Evolutionary conservation across 2,888 invertebrate genomes (phyloP), one percentile per base, ranked within the genome.

Genomic region (Drosophila acutilabella): DNA sequence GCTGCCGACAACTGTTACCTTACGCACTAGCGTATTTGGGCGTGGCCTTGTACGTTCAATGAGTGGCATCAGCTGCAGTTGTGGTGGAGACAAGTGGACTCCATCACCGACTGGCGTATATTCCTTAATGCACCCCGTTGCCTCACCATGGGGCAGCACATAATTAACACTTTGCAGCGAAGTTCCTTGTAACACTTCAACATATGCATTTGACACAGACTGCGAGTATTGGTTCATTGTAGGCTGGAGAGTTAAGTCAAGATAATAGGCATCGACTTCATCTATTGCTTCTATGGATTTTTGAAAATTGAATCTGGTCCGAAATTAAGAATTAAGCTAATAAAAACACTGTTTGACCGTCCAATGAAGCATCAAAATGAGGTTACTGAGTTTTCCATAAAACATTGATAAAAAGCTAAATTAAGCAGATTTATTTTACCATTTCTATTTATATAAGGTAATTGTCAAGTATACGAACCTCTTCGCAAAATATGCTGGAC

Each of bases 1-100:
- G 58, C 66, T 66, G 48, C 74, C 74, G 10, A 72, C 50, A 14
- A 74, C 62, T 4, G 78, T 53, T 7, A 74, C 78, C 52, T 78
- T 74, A 7, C 62, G 74, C 38, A 74, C 73, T 23, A 65, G 44
- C n/a, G 26, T 13, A 5, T 65, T 53, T 14, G 67, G 41, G n/a
- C 62, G 66, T 40, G 58, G 40, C 1, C 58, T 45, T 1, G 18
- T 45, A 8, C 45, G 48, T 7, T 67, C 67, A 0, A 56, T 11
- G 10, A 47, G 10, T 1, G 78, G 62, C 56, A 77, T 20, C 16
- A 64, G 13, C 4, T 20, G 5, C 3, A 58, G 36, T 4, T 36
- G 16, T 1, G 42, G 45, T 11, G 42, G 60, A 8, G 42, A 7
- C 36, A 44, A 7, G 11, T 64, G 74, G 6, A 36, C n/a, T 1